Percentiles rank a stretch among this genome's conserved stretches.
phyloP scores from a whole-genome alignment of 2,113 vertebrate species.

The Cyanocitta stelleri region DNA sequence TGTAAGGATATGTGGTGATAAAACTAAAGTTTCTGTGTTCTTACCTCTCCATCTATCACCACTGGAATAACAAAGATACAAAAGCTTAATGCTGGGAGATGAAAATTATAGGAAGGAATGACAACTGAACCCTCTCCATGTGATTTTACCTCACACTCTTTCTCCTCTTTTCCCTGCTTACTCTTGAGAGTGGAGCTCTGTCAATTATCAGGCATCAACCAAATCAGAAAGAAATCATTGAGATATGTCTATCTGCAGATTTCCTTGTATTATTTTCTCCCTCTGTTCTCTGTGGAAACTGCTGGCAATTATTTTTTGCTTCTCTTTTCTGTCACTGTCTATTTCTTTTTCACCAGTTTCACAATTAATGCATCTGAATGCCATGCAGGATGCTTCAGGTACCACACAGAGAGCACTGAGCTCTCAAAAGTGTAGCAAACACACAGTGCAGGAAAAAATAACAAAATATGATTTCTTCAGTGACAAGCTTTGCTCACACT shows the following conservation, averaged over 20 bases:
- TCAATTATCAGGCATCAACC: not conserved
- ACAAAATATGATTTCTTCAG: not conserved
- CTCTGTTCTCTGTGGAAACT: not conserved
- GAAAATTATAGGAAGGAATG: not conserved
- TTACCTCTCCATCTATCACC: not conserved
- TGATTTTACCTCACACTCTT: rapidly evolving
- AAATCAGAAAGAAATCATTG: not conserved
- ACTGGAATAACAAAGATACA: not conserved
- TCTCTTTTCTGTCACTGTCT: not conserved
- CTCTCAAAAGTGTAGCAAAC: not conserved
- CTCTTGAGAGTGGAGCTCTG: not conserved
- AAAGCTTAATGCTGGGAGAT: not conserved
- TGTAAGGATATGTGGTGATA: not conserved
- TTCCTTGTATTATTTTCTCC: not conserved
- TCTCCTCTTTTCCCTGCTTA: not conserved
- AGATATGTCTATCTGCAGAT: not conserved
- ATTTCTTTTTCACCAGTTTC: not conserved
- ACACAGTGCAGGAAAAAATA: not conserved
- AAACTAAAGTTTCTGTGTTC: not conserved
- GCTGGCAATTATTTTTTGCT: not conserved
- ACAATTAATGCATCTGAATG: not conserved
- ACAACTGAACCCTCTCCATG: not conserved
- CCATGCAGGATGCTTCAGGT: not conserved
- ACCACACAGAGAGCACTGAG: not conserved
- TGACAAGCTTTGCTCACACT: not conserved